Percentiles rank a stretch among this genome's conserved stretches.
Evolutionary conservation across 2,113 vertebrate species (phyloP).

Genomic region (Rhabdornis inornatus): DNA sequence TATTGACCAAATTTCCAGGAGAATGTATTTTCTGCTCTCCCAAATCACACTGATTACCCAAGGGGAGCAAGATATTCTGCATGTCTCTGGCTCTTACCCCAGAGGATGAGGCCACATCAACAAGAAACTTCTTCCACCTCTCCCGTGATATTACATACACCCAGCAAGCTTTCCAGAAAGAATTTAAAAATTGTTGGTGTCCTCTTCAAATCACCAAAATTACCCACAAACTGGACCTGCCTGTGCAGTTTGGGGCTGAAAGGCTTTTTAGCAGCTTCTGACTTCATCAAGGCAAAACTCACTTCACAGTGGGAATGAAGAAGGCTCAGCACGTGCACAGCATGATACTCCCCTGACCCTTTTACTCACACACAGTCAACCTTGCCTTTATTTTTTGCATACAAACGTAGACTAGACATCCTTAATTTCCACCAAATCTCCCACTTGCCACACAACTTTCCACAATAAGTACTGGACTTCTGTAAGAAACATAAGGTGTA

Average conservation of each 20-base stretch:
- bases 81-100: background rate
- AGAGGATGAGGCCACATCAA: background rate
- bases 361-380: background rate
- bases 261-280: background rate
- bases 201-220: background rate
- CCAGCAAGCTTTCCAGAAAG: background rate
- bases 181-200: background rate
- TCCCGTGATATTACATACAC: background rate
- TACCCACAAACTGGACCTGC: background rate
- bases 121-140: background rate
- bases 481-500: background rate
- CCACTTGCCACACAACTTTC: background rate
- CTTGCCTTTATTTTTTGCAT: background rate
- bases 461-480: background rate
- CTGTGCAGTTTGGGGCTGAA: background rate
- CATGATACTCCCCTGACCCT: background rate
- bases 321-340: background rate
- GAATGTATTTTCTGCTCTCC: background rate
- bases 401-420: background rate
- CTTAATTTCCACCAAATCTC: background rate
- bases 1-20: background rate
- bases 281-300: background rate
- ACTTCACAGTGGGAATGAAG: background rate
- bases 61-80: accelerated
- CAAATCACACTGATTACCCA: accelerated